Base-by-base conservation (phyloP, 2,888 invertebrate species). In the Prionchulus punctatus region DNA sequence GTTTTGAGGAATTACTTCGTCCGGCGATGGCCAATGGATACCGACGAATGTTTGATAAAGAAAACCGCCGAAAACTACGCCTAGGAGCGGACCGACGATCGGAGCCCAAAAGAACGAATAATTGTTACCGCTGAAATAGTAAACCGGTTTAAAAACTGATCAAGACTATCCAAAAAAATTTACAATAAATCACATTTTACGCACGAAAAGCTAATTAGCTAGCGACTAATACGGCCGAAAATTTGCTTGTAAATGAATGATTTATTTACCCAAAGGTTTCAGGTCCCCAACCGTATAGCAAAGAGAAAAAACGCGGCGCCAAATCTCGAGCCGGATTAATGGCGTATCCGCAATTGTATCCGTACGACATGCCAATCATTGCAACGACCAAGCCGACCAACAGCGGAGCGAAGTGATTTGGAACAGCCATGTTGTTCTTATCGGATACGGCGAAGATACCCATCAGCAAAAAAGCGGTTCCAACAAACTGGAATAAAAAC, bases 71-170 rank as follows among this genome's bases (percentile, higher is more conserved):
- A 78, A 45, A 1, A 78, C 60, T 2, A 75, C 78, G 4, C 79
- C 79, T 53, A 78, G 61, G 65, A 77, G 75, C 1, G 78, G 77
- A 1, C 74, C 76, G 1, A 78, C 63, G 1, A 66, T 60, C 26
- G 78, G 78, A 7, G 78, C 71, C 76, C 77, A 77, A 70, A 77
- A 78, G 71, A 74, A 78, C 56, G 69, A 68, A 65, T 75, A 73
- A 59, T 69, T 60, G n/a, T 70, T 62, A 61, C 65, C 67, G 57
- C 73, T 73, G 62, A 42, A 64, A 58, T 28, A 47, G 36, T 21
- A 30, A 21, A 2, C 31, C n/a, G n/a, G n/a, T n/a, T n/a, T n/a
- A n/a, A n/a, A n/a, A n/a, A n/a, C n/a, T n/a, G n/a, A n/a, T n/a
- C n/a, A n/a, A n/a, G n/a, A n/a, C n/a, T n/a, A n/a, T n/a, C n/a